Conservation (phyloP, 1,140 invertebrate species). For the Drosophila suzukii region DNA sequence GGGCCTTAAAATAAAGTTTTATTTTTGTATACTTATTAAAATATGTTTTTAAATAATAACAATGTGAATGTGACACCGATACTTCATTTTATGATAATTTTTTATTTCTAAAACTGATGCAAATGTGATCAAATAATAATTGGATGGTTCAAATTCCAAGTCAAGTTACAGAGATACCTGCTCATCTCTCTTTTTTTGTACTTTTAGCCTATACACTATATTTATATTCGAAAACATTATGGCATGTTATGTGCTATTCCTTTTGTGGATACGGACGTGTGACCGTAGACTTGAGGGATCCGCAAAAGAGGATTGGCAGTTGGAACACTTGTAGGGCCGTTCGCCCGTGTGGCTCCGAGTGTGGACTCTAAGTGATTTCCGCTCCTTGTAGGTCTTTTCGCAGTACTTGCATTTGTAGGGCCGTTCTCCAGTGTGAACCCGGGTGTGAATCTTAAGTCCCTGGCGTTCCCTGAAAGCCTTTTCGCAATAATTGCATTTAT, state of each 20-base stretch:
- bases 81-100: no score
- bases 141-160: no score
- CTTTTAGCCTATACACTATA: not conserved
- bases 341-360: conserved; percentile 4
- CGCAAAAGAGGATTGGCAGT: conserved; percentile 2
- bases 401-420: conserved; percentile 4
- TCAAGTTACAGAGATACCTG: not conserved
- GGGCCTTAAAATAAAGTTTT: no score
- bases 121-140: no score
- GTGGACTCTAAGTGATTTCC: not conserved
- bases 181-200: not conserved
- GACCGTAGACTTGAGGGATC: not conserved
- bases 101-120: no score
- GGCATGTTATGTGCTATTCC: not conserved
- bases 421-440: conserved; percentile 8
- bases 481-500: conserved; percentile 3
- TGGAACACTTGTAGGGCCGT: conserved; percentile 11
- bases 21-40: no score
- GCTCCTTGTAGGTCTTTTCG: conserved; percentile 5
- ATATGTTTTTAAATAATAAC: no score
- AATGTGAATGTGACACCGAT: no score
- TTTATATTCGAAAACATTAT: not conserved
- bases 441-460: not conserved
- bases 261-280: conserved; percentile 1
- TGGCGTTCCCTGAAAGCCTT: not conserved